Evolutionary conservation across 2,888 invertebrate genomes (phyloP), one percentile per base, ranked within the genome.

Genomic region (Erebia aethiops): DNA sequence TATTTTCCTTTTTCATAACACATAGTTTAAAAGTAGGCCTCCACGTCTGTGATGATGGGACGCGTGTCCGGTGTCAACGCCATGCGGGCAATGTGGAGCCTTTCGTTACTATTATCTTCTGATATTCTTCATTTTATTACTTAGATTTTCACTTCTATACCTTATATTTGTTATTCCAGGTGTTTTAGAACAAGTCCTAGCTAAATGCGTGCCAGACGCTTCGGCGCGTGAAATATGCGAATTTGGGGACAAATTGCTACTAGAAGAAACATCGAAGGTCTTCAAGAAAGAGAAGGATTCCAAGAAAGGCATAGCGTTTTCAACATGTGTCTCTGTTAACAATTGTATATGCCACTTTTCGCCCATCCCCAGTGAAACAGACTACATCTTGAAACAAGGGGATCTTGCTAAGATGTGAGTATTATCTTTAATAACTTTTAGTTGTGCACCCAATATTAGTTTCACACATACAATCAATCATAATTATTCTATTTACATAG

Each of bases 341-440:
- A 99, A 99, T 92, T 99, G 99, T 93, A 98, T 99, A 88, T 99
- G 99, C 90, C 99, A 99, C 90, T 99, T 97, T 89, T 99, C 99
- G 65, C 99, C 99, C 35, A 96, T 99, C 76, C 96, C 97, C 78
- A 98, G 97, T 90, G 99, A 99, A 93, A 95, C 96, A 16, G 98
- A 98, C 90, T 96, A 96, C 79, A 94, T 95, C 76, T 92, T 99
- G 71, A 97, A 98, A 89, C 96, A 97, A 81, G 98, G 97, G 71
- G 99, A 99, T 94, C 94, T 99, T 81, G 98, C 98, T 72, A 99
- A 99, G 96, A 97, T 99, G 98, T 99, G 94, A 96, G 97, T 46
- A 43, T 49, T 21, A 5, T 43, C 2, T 49, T 35, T 21, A 10
- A 21, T 18, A 57, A 10, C 7, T 57, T 21, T 13, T 54, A 18